Conservation (phyloP, 2,113 vertebrate species). For the Chionis minor region DNA sequence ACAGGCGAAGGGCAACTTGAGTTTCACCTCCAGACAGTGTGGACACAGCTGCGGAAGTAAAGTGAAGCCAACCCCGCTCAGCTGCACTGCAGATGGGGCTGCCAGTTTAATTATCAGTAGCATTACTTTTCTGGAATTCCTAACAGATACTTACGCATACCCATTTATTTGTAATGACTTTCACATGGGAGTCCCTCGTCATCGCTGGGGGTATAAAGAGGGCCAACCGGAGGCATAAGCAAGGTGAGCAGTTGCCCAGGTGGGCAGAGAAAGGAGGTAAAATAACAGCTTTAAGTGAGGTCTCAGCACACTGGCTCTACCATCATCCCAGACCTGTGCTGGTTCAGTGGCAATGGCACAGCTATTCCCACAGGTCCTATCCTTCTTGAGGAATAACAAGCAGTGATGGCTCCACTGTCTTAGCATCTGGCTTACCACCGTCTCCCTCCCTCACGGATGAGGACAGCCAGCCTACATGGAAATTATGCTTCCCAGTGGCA, state of each 20-base stretch:
- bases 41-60: background rate
- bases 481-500: background rate
- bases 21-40: background rate
- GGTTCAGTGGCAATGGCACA: background rate
- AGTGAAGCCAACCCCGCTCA: background rate
- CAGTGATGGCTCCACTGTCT: background rate
- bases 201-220: background rate
- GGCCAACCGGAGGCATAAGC: background rate
- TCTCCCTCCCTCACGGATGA: background rate
- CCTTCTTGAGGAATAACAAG: background rate
- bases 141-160: background rate
- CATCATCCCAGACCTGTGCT: background rate
- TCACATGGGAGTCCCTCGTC: background rate
- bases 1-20: background rate
- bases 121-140: background rate
- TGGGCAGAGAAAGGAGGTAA: background rate
- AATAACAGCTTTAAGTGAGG: background rate
- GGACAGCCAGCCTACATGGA: background rate
- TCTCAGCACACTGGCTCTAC: fast-evolving
- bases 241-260: fast-evolving
- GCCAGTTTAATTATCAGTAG: background rate
- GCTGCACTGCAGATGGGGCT: background rate
- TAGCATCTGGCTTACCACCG: background rate
- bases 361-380: background rate
- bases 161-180: background rate